These are phyloP conservation scores for Aptenodytes forsteri DNA, from an alignment of 2,113 vertebrate species.

Conservation along the genomic window DNA sequence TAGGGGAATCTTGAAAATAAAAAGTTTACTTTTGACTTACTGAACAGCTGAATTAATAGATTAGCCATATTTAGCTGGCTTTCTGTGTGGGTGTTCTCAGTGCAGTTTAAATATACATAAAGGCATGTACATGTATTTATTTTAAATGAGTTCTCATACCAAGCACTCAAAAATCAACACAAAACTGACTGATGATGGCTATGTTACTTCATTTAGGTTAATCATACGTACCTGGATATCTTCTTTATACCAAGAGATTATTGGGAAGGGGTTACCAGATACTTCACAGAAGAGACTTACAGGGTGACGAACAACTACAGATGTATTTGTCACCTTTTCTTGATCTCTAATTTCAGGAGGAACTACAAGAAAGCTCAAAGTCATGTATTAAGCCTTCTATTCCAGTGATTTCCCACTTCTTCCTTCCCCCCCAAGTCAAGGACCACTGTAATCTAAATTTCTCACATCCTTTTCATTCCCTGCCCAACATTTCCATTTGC, in stretches of 20 bases:
- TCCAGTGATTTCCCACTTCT: background rate
- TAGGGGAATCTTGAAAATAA: background rate
- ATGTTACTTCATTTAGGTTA: background rate
- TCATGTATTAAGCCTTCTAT: background rate
- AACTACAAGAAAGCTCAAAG: conserved; percentile 74
- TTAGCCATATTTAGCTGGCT: background rate
- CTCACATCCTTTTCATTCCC: background rate
- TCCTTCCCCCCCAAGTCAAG: background rate
- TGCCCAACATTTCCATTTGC: background rate
- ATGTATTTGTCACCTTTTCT: conserved; percentile 80
- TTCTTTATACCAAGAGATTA: conserved; percentile 91
- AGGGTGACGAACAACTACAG: conserved; percentile 83
- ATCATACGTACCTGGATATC: conserved; percentile 78
- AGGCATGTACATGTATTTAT: background rate
- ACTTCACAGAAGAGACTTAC: conserved; percentile 87
- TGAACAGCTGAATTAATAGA: background rate
- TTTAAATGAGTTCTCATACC: background rate
- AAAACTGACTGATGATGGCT: background rate
- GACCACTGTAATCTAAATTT: background rate
- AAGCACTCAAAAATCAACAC: background rate
- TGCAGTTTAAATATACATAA: background rate
- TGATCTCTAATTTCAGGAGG: conserved; percentile 86
- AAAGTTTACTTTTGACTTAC: background rate
- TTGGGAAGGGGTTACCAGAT: conserved; percentile 86
- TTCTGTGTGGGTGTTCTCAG: background rate